These are phyloP conservation scores for Syncerus caffer DNA, from an alignment of 2,797 vertebrate genomes.

Conservation along the genomic window DNA sequence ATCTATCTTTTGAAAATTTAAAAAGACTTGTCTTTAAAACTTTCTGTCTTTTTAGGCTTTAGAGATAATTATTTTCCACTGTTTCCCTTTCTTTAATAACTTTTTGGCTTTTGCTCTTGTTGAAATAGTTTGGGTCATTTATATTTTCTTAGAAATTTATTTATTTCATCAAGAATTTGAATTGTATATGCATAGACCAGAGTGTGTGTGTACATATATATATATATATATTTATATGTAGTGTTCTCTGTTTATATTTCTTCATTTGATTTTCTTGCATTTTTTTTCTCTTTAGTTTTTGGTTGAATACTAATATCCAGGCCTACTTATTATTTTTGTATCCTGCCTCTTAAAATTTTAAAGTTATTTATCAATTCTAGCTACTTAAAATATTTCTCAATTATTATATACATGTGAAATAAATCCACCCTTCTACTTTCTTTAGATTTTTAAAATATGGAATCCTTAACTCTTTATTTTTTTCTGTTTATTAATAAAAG, in stretches of 20 bases:
- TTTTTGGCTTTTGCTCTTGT: conserved; percentile 19
- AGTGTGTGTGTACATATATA: not conserved
- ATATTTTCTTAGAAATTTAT: conserved; percentile 5
- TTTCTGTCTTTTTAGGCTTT: conserved; percentile 45
- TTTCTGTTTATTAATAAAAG: not conserved
- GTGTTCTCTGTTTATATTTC: not conserved
- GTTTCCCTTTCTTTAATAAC: not conserved
- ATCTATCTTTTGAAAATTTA: conserved; percentile 54
- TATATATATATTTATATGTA: not conserved
- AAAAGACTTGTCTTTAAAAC: conserved; percentile 48
- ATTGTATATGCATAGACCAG: conserved; percentile 13
- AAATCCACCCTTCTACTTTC: not conserved
- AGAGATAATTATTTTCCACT: conserved; percentile 24
- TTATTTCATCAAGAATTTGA: conserved; percentile 30
- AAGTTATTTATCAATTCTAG: conserved; percentile 26
- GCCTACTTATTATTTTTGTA: conserved; percentile 10
- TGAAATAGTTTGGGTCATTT: conserved; percentile 18
- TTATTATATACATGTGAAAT: conserved; percentile 15
- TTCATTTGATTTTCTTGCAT: not conserved
- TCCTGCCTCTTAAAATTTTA: not conserved
- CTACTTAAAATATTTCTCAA: not conserved
- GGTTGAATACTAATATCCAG: not conserved
- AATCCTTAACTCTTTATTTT: not conserved
- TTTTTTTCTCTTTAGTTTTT: not conserved
- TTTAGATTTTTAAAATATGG: not conserved